Evolutionary conservation across 2,888 invertebrate genomes (phyloP).

Genomic region (Chymomyza caudatula): DNA sequence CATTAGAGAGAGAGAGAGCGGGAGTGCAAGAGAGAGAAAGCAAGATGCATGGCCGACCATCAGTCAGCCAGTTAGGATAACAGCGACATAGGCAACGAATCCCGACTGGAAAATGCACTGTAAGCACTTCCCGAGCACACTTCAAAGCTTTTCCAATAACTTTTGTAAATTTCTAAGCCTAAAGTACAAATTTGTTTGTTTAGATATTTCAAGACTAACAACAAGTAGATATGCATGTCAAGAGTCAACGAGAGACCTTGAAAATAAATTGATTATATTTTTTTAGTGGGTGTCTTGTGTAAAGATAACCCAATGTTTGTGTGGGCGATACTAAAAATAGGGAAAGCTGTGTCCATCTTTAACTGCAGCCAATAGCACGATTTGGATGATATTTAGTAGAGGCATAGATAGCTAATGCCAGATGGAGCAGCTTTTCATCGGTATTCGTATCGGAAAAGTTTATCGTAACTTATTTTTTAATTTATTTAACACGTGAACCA

Average conservation of each 20-base stretch:
- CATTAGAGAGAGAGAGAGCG: background rate
- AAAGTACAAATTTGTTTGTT: background rate
- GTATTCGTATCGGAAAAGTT: no score
- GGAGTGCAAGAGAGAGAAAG: background rate
- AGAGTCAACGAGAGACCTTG: background rate
- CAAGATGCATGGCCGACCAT: constrained; percentile 27
- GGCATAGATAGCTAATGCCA: no score
- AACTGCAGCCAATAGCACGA: background rate
- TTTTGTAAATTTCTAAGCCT: background rate
- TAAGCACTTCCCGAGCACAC: background rate
- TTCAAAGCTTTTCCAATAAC: no score
- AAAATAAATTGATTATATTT: background rate
- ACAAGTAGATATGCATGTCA: background rate
- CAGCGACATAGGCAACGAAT: background rate
- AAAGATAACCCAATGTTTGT: background rate
- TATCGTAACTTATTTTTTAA: no score
- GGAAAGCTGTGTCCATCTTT: background rate
- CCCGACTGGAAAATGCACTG: background rate
- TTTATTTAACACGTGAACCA: no score
- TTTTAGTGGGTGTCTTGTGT: background rate
- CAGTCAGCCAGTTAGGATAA: constrained; percentile 12
- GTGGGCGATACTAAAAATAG: background rate
- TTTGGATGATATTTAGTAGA: background rate
- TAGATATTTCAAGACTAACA: background rate
- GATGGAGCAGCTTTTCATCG: no score